phyloP scores from a whole-genome alignment of 2,797 vertebrate genomes.

The Decapterus maruadsi region DNA sequence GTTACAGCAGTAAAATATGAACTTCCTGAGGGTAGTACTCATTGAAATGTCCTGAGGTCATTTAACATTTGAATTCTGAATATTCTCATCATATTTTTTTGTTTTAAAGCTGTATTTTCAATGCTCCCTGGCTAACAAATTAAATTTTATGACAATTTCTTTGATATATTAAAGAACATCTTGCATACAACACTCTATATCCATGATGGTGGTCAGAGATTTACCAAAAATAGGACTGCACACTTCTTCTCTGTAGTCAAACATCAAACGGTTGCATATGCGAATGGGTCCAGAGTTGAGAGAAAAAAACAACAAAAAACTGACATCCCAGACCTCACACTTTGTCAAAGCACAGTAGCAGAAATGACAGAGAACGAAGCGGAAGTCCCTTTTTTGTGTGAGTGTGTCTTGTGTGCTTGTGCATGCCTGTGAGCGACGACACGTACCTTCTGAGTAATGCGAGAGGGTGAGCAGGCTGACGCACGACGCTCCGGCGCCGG shows the following conservation, averaged over 20 bases:
- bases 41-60: neutral
- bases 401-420: neutral
- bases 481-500: conserved; percentile 95
- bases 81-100: neutral
- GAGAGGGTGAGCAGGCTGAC: conserved; percentile 97
- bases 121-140: neutral
- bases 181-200: too few species aligned
- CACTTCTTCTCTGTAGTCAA: too few species aligned
- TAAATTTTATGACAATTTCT: neutral
- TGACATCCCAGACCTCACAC: neutral
- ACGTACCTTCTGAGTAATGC: conserved; percentile 96
- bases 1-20: neutral
- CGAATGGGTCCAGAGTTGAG: too few species aligned
- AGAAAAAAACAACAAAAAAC: too few species aligned
- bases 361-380: neutral
- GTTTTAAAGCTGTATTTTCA: too few species aligned
- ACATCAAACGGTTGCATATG: too few species aligned
- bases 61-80: neutral
- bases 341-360: neutral
- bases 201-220: too few species aligned
- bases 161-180: too few species aligned
- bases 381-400: neutral
- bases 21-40: neutral
- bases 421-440: conserved; percentile 3
- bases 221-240: too few species aligned